A percentile compares a stretch with the other conserved stretches of the same genome.
These are phyloP conservation scores for Epizoanthus illoricatus DNA, from an alignment of 92 coral and sea anemone genomes.

Conservation along the genomic window DNA sequence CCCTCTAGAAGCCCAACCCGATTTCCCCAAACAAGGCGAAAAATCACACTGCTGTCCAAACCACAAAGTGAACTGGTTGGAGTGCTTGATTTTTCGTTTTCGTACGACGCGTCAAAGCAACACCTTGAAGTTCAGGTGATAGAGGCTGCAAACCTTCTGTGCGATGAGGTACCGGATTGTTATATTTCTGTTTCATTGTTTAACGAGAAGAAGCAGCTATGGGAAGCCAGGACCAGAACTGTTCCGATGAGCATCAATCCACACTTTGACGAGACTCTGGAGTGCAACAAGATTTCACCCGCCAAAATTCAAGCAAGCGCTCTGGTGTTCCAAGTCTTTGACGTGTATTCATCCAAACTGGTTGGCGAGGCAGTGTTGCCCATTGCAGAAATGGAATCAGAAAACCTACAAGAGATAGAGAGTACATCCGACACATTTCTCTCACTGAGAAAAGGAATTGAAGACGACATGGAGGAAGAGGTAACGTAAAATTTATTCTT, in stretches of 20 bases:
- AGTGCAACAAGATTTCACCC: conserved; percentile 57
- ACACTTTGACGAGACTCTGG: conserved; percentile 73
- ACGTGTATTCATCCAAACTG: conserved; percentile 49
- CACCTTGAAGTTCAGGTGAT: not conserved
- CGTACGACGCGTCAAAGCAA: conserved; percentile 25
- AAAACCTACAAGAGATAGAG: not conserved
- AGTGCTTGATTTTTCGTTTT: conserved; percentile 15
- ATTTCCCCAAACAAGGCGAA: conserved; percentile 18
- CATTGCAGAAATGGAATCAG: conserved; percentile 51
- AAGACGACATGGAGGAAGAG: conserved; percentile 24
- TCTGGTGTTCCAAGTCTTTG: conserved; percentile 67
- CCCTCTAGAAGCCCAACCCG: conserved; percentile 7
- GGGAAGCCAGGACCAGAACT: conserved; percentile 22
- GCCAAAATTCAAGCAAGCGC: conserved; percentile 61
- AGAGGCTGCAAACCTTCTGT: conserved; percentile 5
- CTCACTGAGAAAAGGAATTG: not conserved
- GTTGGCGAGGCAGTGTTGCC: conserved; percentile 74
- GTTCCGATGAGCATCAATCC: conserved; percentile 61
- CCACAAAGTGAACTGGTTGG: conserved; percentile 30
- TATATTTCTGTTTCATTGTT: conserved; percentile 28
- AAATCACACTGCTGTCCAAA: conserved; percentile 16
- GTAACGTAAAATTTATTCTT: not conserved
- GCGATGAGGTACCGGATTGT: conserved; percentile 23
- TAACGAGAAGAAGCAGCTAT: conserved; percentile 23
- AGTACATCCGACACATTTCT: not conserved